A percentile compares a stretch with the other conserved stretches of the same genome.
phyloP scores from a whole-genome alignment of 2,797 vertebrate species.

The Gambelia wislizenii region DNA sequence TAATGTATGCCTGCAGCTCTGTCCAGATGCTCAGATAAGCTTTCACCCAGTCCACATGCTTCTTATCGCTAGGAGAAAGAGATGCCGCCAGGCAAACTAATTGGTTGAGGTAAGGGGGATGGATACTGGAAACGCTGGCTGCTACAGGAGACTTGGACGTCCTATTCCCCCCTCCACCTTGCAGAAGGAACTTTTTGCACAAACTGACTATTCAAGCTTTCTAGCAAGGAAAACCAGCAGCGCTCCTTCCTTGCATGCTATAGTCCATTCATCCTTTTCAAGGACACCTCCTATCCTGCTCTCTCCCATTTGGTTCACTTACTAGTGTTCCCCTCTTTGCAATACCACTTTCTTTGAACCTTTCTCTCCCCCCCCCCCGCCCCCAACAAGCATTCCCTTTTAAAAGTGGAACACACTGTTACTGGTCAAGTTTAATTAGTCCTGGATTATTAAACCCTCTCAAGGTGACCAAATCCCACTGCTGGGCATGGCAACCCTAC shows the following conservation, averaged over 20 bases:
- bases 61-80: conserved; percentile 85
- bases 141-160: not conserved
- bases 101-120: not conserved
- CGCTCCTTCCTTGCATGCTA: accelerated
- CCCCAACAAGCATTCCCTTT: not conserved
- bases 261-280: not conserved
- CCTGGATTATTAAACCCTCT: not conserved
- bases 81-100: not conserved
- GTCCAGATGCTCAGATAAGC: conserved; percentile 92
- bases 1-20: conserved; percentile 92
- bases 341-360: not conserved
- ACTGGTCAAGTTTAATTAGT: not conserved
- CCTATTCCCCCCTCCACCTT: not conserved
- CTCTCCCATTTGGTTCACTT: not conserved
- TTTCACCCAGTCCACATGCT: conserved; percentile 94
- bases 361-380: not conserved
- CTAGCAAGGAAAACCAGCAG: not conserved
- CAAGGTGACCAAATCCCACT: not conserved
- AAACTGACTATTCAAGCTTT: not conserved
- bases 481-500: not conserved
- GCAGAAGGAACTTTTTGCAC: not conserved
- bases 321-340: not conserved
- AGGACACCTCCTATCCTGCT: accelerated
- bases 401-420: not conserved
- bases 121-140: not conserved